Conservation (phyloP, 2,888 invertebrate genomes). For the Rosalia funebris region DNA sequence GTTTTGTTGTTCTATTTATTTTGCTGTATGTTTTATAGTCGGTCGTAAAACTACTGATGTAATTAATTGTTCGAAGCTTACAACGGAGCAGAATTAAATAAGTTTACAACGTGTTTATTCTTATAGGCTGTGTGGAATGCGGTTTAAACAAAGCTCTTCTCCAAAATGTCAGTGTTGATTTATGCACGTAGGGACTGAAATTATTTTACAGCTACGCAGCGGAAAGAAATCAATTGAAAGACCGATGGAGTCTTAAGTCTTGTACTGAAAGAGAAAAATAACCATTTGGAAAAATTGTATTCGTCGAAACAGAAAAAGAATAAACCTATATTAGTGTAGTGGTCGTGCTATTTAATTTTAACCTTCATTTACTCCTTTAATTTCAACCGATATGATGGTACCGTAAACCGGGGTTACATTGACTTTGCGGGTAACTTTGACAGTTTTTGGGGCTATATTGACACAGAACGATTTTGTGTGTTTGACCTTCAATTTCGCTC, state of each 20-base stretch:
- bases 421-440: no score
- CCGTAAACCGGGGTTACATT: no score
- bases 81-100: conserved; percentile 24
- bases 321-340: no score
- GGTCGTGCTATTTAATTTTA: no score
- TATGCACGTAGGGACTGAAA: neutral
- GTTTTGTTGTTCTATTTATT: conserved; percentile 23
- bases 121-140: conserved; percentile 17
- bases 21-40: conserved; percentile 17
- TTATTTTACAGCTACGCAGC: conserved; percentile 3
- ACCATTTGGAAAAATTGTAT: no score
- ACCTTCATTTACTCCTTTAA: no score
- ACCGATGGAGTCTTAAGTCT: neutral
- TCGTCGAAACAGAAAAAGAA: no score
- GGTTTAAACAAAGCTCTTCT: conserved; percentile 14
- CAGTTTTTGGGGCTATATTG: no score
- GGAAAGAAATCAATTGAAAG: conserved; percentile 5
- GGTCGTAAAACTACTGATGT: conserved; percentile 25
- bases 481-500: no score
- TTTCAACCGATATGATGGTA: no score
- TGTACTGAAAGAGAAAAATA: neutral
- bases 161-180: conserved; percentile 18
- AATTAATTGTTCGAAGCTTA: conserved; percentile 25
- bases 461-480: no score
- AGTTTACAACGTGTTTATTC: conserved; percentile 28